Percentiles rank a stretch among this genome's conserved stretches.
These are phyloP conservation scores for Syngnathus typhle DNA, from an alignment of 2,113 vertebrate genomes.

Conservation along the genomic window DNA sequence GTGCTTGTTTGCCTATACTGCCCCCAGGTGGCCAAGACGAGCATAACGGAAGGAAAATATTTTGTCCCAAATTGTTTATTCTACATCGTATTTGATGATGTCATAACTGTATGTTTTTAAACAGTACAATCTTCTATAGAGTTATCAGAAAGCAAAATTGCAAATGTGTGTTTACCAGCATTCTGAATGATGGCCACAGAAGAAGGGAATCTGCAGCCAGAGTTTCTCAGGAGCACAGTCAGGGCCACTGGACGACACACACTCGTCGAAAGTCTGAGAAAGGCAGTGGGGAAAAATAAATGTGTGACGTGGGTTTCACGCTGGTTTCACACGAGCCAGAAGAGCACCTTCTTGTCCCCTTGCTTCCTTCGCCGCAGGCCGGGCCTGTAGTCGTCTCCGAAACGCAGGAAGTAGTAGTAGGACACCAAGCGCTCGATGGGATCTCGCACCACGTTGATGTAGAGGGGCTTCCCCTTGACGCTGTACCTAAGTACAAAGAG, in stretches of 20 bases:
- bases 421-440: slow-evolving; percentile 96
- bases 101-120: background rate
- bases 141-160: background rate
- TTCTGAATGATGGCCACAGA: slow-evolving; percentile 96
- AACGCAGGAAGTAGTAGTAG: slow-evolving; percentile 97
- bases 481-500: slow-evolving; percentile 75
- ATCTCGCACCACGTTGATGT: slow-evolving; percentile 95
- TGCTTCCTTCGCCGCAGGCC: slow-evolving; percentile 90
- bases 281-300: slow-evolving; percentile 11
- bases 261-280: slow-evolving; percentile 93
- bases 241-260: slow-evolving; percentile 89
- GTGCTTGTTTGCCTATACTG: too few species aligned
- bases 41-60: too few species aligned
- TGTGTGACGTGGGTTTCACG: background rate
- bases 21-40: too few species aligned
- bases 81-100: background rate
- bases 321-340: background rate
- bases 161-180: slow-evolving; percentile 81
- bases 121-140: background rate
- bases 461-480: slow-evolving; percentile 86
- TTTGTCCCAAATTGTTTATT: too few species aligned
- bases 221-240: slow-evolving; percentile 97
- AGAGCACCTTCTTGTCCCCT: slow-evolving; percentile 94
- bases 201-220: slow-evolving; percentile 98
- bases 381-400: slow-evolving; percentile 95